Conservation (phyloP, 2,113 vertebrate species). For the Lophotis ruficrista region DNA sequence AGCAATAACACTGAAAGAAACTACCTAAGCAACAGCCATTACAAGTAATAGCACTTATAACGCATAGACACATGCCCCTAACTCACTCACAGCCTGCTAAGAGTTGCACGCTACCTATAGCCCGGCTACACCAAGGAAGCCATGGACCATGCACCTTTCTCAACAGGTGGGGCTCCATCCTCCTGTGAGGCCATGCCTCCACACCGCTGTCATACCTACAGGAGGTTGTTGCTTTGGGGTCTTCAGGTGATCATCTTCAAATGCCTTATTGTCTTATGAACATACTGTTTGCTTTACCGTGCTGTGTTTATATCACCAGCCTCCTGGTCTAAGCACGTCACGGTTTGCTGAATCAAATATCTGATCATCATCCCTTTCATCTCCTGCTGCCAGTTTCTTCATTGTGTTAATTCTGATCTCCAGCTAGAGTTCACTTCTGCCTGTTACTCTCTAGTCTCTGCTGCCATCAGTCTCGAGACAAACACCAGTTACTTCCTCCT, state of each 20-base stretch:
- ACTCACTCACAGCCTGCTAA: neutral
- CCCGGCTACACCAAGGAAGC: neutral
- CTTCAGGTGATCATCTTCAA: neutral
- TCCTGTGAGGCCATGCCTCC: neutral
- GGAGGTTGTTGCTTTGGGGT: neutral
- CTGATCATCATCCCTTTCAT: neutral
- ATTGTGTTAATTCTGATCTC: neutral
- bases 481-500: neutral
- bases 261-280: neutral
- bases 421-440: neutral
- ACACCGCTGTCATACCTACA: neutral
- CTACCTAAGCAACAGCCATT: neutral
- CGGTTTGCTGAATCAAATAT: neutral
- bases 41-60: neutral
- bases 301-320: neutral
- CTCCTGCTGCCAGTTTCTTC: neutral
- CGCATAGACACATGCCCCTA: neutral
- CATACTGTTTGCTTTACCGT: neutral
- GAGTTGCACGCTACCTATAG: rapidly evolving
- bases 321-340: neutral
- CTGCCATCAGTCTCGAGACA: neutral
- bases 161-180: neutral
- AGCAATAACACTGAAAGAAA: neutral
- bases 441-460: neutral
- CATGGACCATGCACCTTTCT: neutral